Evolutionary conservation across 2,113 vertebrate genomes (phyloP).

Genomic region (Elgaria multicarinata): DNA sequence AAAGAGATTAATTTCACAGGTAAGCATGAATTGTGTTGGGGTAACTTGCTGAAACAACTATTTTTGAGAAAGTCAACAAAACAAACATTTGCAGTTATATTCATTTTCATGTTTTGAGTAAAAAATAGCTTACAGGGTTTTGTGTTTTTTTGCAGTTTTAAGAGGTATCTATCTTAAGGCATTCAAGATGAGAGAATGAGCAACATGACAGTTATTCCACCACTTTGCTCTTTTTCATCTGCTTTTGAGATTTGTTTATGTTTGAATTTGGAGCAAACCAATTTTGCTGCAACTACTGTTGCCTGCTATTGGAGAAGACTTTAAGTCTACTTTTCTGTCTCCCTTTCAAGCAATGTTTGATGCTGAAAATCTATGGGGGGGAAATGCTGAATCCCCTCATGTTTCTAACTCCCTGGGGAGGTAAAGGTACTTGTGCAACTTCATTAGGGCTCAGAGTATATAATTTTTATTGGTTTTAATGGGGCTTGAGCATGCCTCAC

Average conservation of each 20-base stretch:
- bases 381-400: no score
- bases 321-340: not conserved
- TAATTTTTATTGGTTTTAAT: not conserved
- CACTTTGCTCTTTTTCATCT: slow-evolving; percentile 3
- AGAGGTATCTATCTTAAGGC: not conserved
- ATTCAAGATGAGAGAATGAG: not conserved
- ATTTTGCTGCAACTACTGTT: slow-evolving; percentile 18
- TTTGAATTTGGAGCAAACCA: not conserved
- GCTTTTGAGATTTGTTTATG: slow-evolving; percentile 3
- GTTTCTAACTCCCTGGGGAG: not conserved
- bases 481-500: no score
- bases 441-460: not conserved
- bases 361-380: not conserved
- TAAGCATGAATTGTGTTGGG: not conserved
- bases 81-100: not conserved
- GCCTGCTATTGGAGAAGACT: not conserved
- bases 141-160: not conserved
- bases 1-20: slow-evolving; percentile 7
- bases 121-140: not conserved
- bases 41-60: not conserved
- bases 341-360: not conserved
- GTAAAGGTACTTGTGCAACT: not conserved
- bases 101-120: not conserved
- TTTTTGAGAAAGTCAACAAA: not conserved
- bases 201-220: not conserved